These are phyloP conservation scores for Gambusia yucatana DNA, from an alignment of 2,797 vertebrate genomes.

Conservation along the genomic window DNA sequence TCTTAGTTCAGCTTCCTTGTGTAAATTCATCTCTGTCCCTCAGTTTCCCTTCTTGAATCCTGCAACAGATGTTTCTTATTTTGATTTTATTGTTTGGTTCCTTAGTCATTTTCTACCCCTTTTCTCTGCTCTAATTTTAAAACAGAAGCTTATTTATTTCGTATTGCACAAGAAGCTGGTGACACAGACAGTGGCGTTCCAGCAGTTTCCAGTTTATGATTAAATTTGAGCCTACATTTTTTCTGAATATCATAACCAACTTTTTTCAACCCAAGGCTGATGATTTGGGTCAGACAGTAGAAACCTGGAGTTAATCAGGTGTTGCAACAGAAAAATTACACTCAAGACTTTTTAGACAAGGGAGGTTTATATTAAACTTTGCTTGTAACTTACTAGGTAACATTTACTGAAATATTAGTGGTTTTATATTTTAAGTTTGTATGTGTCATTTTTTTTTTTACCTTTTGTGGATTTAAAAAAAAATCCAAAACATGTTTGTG, in stretches of 20 bases:
- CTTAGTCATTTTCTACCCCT: too few relatives aligned
- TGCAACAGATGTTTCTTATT: too few relatives aligned
- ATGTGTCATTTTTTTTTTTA: not conserved
- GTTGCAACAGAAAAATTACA: not conserved
- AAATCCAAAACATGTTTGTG: not conserved
- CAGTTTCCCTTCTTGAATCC: too few relatives aligned
- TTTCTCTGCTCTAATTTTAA: not conserved
- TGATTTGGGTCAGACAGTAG: not conserved
- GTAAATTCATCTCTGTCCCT: too few relatives aligned
- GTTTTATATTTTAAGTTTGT: not conserved
- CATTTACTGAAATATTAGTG: not conserved
- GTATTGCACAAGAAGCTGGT: not conserved
- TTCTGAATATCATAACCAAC: not conserved
- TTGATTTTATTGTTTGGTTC: too few relatives aligned
- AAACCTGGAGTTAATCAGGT: not conserved
- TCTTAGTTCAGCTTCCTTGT: too few relatives aligned
- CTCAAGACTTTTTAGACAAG: not conserved
- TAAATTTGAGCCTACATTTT: not conserved
- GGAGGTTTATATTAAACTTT: not conserved
- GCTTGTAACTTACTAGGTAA: not conserved
- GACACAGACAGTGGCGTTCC: not conserved
- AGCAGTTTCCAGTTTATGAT: not conserved
- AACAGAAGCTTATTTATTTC: not conserved
- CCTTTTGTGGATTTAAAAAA: not conserved
- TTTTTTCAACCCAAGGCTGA: not conserved